phyloP scores from a whole-genome alignment of 2,113 vertebrate genomes.

The Lonchura striata region DNA sequence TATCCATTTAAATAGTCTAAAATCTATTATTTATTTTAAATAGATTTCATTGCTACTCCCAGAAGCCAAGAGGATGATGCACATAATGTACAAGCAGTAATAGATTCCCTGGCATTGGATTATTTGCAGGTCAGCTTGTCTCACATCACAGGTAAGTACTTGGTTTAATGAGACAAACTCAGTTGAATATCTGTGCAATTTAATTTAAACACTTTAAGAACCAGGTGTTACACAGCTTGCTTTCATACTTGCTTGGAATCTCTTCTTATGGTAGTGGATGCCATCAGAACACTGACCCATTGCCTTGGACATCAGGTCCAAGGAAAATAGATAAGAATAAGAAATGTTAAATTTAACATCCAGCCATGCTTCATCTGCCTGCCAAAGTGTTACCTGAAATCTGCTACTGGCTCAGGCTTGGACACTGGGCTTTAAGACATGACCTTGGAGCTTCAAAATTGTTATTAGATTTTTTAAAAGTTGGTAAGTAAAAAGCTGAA shows the following conservation, averaged over 20 bases:
- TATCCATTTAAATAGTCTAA: neutral
- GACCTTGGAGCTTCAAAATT: neutral
- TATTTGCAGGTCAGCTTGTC: slow-evolving; percentile 97
- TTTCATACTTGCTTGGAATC: neutral
- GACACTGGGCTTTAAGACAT: neutral
- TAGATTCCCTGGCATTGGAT: slow-evolving; percentile 95
- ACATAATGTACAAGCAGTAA: slow-evolving; percentile 92
- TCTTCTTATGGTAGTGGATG: neutral
- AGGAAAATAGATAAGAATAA: neutral
- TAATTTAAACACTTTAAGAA: neutral
- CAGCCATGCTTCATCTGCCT: neutral
- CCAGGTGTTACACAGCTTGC: neutral
- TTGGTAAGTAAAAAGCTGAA: neutral
- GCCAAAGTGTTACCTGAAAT: neutral
- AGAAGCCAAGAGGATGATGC: slow-evolving; percentile 86
- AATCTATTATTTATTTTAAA: neutral
- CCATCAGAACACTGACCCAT: neutral
- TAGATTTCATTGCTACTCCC: slow-evolving; percentile 84
- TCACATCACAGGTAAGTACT: slow-evolving; percentile 89
- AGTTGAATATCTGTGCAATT: neutral
- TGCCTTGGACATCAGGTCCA: neutral
- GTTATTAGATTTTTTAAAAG: neutral
- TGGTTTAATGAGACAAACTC: neutral
- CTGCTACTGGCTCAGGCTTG: neutral
- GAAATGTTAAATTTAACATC: neutral